Evolutionary conservation across 2,888 invertebrate genomes (phyloP).

Genomic region (Cylloceria caligata): DNA sequence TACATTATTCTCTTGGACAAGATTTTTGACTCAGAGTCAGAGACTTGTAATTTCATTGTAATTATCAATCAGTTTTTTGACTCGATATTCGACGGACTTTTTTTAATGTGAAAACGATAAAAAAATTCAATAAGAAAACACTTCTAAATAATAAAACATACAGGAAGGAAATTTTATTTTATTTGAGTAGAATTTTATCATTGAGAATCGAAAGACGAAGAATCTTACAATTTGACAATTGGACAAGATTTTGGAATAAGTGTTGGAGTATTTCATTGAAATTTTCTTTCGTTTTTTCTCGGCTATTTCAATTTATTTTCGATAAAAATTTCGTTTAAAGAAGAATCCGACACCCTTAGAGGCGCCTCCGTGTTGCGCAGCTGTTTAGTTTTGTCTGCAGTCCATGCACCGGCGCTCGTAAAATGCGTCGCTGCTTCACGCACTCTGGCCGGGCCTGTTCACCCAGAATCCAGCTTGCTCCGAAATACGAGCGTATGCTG

Average conservation of each 20-base stretch:
- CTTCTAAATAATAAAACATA: no score
- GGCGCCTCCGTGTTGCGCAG: slow-evolving; percentile 41
- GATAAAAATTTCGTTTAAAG: slow-evolving; percentile 16
- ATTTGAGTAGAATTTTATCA: no score
- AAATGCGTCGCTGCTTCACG: slow-evolving; percentile 51
- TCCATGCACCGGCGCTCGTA: slow-evolving; percentile 60
- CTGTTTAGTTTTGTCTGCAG: slow-evolving; percentile 50
- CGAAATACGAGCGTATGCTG: slow-evolving; percentile 2
- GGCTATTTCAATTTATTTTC: slow-evolving; percentile 30
- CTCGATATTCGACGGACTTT: no score
- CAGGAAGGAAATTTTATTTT: no score
- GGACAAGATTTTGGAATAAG: not conserved
- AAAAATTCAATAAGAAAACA: no score
- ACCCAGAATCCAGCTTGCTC: slow-evolving; percentile 2
- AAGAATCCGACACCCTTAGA: slow-evolving; percentile 2
- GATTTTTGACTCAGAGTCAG: no score
- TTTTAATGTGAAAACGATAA: no score
- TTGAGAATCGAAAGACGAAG: no score
- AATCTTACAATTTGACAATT: no score
- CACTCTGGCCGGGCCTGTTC: slow-evolving; percentile 9
- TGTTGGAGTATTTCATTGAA: not conserved
- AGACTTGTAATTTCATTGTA: no score
- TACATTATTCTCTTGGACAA: no score
- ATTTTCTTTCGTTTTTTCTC: not conserved
- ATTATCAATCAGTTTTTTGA: no score